Percentiles rank a stretch among this genome's conserved stretches.
phyloP scores from a whole-genome alignment of 1,140 invertebrate genomes.

The Heliconius eleuchia region DNA sequence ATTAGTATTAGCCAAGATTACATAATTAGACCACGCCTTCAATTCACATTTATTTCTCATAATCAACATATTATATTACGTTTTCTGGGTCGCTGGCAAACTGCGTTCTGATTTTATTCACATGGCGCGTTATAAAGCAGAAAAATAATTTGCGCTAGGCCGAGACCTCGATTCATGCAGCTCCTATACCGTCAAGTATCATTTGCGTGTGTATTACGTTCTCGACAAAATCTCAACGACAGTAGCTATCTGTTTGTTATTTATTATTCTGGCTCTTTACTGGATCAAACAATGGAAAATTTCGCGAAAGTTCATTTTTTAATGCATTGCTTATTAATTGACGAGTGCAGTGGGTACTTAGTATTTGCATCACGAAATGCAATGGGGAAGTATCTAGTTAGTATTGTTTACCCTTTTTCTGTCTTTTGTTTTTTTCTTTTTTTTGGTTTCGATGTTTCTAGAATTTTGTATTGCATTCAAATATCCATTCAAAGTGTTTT shows the following conservation, averaged over 20 bases:
- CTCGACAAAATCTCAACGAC: constrained; percentile 24
- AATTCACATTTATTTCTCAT: background rate
- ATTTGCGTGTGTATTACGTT: constrained; percentile 21
- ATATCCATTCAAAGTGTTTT: no score
- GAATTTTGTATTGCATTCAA: no score
- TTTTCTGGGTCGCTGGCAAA: constrained; percentile 23
- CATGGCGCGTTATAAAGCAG: constrained; percentile 28
- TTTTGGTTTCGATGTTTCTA: background rate
- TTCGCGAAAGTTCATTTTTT: constrained; percentile 9
- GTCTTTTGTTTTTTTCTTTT: background rate
- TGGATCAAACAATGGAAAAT: constrained; percentile 11
- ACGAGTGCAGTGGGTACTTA: background rate
- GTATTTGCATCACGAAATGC: background rate
- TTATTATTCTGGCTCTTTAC: constrained; percentile 8
- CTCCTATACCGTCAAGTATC: constrained; percentile 23
- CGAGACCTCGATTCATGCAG: constrained; percentile 22
- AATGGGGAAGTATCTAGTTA: background rate
- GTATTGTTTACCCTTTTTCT: background rate
- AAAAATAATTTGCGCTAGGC: constrained; percentile 25
- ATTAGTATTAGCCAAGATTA: no score
- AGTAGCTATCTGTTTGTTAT: background rate
- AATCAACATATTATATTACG: background rate
- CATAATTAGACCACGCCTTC: background rate
- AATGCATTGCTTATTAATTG: background rate
- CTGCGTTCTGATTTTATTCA: constrained; percentile 26